Evolutionary conservation across 37 sponge, comb jelly and placozoan species (phyloP).

Genomic region (Beroe forskalii): DNA sequence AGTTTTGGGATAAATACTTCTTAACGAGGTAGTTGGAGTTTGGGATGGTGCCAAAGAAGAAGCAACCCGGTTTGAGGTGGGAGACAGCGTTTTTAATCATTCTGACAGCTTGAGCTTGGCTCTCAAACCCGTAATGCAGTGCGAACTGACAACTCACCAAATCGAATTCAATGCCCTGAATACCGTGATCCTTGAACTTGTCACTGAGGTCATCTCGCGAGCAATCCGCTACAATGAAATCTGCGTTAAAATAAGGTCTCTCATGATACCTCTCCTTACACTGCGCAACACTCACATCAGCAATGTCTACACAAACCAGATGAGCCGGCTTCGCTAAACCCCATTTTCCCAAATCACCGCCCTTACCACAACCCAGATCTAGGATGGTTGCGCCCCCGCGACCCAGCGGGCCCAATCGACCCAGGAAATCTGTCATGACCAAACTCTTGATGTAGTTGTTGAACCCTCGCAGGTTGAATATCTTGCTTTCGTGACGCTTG

Average conservation of each 20-base stretch:
- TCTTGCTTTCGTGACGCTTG: slow-evolving; percentile 75
- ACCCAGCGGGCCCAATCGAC: slow-evolving; percentile 9
- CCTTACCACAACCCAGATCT: slow-evolving; percentile 98
- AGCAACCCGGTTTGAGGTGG: slow-evolving; percentile 86
- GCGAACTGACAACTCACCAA: slow-evolving; percentile 95
- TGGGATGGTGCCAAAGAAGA: slow-evolving; percentile 95
- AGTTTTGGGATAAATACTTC: slow-evolving; percentile 43
- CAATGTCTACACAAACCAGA: slow-evolving; percentile 90
- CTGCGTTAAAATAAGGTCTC: slow-evolving; percentile 67
- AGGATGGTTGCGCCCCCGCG: slow-evolving; percentile 69
- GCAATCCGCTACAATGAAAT: slow-evolving; percentile 90
- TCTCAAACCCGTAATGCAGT: slow-evolving; percentile 94
- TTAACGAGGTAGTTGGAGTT: slow-evolving; percentile 87
- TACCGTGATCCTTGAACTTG: slow-evolving; percentile 47
- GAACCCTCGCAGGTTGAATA: slow-evolving; percentile 88
- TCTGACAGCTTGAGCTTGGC: slow-evolving; percentile 80
- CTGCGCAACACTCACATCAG: slow-evolving; percentile 79
- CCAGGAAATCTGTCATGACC: slow-evolving; percentile 78
- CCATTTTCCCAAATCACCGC: slow-evolving; percentile 98
- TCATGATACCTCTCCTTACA: slow-evolving; percentile 68
- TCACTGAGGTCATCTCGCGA: slow-evolving; percentile 70
- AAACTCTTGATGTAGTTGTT: slow-evolving; percentile 99
- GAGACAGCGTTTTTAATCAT: slow-evolving; percentile 94
- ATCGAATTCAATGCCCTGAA: slow-evolving; percentile 73
- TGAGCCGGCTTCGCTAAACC: slow-evolving; percentile 80